Conservation (phyloP, 2,797 vertebrate species). For the Enteromius anoplus region DNA sequence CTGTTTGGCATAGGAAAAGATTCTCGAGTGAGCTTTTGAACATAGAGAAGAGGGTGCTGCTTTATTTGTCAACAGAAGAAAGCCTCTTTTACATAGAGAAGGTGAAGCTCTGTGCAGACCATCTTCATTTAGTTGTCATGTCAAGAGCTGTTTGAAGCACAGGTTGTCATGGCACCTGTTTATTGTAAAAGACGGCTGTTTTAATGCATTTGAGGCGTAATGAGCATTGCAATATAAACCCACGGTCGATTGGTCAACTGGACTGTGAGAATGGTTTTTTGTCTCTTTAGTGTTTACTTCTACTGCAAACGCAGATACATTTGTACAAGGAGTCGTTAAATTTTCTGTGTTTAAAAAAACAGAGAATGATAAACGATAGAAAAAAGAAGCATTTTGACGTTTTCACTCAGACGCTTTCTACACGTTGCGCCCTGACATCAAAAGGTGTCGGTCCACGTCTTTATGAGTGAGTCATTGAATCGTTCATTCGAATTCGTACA, state of each 20-base stretch:
- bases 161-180: slow-evolving; percentile 75
- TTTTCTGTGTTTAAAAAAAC: neutral
- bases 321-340: neutral
- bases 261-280: neutral
- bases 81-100: slow-evolving; percentile 60
- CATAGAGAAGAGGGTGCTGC: slow-evolving; percentile 57
- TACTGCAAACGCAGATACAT: neutral
- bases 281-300: neutral
- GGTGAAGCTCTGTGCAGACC: slow-evolving; percentile 61
- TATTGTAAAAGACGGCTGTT: slow-evolving; percentile 63
- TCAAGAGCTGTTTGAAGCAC: slow-evolving; percentile 71
- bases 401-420: neutral
- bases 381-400: neutral
- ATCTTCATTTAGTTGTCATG: slow-evolving; percentile 67
- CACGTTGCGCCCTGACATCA: neutral
- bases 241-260: neutral
- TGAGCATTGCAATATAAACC: slow-evolving; percentile 22
- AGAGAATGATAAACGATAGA: too few relatives aligned
- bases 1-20: slow-evolving; percentile 58
- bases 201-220: slow-evolving; percentile 59
- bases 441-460: neutral
- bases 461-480: neutral
- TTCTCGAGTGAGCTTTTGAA: slow-evolving; percentile 62
- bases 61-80: slow-evolving; percentile 68
- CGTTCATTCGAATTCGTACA: neutral